A percentile compares a stretch with the other conserved stretches of the same genome.
Evolutionary conservation across 2,797 vertebrate species (phyloP).

Genomic region (Lepidocolaptes lacrymiger): DNA sequence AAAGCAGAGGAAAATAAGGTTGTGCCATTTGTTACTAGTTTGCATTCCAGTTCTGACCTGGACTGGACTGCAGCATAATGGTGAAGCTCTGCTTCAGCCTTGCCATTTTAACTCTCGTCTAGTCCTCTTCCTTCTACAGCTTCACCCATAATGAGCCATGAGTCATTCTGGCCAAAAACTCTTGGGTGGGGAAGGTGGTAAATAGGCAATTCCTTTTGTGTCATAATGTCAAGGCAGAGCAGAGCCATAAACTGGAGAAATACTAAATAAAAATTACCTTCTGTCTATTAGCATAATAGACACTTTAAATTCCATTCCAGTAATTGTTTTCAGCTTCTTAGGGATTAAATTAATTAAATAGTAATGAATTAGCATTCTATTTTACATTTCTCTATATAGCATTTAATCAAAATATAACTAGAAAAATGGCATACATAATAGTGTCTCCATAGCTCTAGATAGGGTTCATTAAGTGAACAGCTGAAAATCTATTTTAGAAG

Average conservation of each 20-base stretch:
- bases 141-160: neutral
- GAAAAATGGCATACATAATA: neutral
- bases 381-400: neutral
- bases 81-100: neutral
- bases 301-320: neutral
- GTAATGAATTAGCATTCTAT: neutral
- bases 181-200: neutral
- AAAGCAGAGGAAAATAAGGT: neutral
- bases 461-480: neutral
- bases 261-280: neutral
- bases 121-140: neutral
- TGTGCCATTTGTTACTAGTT: neutral
- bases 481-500: neutral
- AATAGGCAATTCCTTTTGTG: neutral
- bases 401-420: neutral
- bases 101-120: neutral
- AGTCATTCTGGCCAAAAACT: neutral
- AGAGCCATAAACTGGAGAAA: neutral
- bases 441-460: neutral
- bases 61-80: neutral
- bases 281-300: neutral
- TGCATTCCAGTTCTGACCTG: neutral
- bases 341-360: neutral
- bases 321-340: slow-evolving; percentile 4
- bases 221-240: neutral